Evolutionary conservation across 2,797 vertebrate genomes (phyloP), one percentile per base, ranked within the genome.

Genomic region (Hypotaenidia okinawae): DNA sequence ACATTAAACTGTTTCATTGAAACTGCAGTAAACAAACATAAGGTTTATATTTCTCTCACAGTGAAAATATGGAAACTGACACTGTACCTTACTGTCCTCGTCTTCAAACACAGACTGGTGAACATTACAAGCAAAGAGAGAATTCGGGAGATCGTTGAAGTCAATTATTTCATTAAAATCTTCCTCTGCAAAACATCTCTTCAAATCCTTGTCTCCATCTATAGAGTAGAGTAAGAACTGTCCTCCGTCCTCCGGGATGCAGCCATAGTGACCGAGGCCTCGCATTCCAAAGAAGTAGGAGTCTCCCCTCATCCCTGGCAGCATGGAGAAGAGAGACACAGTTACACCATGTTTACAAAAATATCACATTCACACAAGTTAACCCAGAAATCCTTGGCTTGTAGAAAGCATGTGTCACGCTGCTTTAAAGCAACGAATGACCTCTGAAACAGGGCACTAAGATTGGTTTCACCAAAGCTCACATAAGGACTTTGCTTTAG

Each of bases 91-190:
- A 90, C 98, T 98, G 73, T 98, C 98, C 84, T 98, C 98, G 72
- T 98, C 98, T 97, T 98, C 98, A 94, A 99, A 99, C 82, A 99
- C 98, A 0, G 98, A 98, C 95, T 98, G 98, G 97, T 98, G 98
- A 73, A 99, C 98, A 0, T 98, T 99, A 95, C 98, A 99, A 7
- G 98, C 98, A 32, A 99, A 99, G 72, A 99, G 94, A 6, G 98
- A 98, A 58, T 98, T 98, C 9, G 98, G 98, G 37, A 99, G 98
- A 88, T 99, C 98, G 0, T 98, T 99, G 98, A 99, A 98, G 95
- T 99, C 98, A 3, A 98, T 98, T 96, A 99, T 98, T 54, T 98
- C 98, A 94, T 98, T 96, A 85, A 98, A 98, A 86, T 98, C 98
- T 85, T 98, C 98, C 63, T 98, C 97, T 4, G 98, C 90, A 35